Evolutionary conservation across 64 coral and sea anemone genomes (phyloP).

Genomic region (Pachyseris speciosa): DNA sequence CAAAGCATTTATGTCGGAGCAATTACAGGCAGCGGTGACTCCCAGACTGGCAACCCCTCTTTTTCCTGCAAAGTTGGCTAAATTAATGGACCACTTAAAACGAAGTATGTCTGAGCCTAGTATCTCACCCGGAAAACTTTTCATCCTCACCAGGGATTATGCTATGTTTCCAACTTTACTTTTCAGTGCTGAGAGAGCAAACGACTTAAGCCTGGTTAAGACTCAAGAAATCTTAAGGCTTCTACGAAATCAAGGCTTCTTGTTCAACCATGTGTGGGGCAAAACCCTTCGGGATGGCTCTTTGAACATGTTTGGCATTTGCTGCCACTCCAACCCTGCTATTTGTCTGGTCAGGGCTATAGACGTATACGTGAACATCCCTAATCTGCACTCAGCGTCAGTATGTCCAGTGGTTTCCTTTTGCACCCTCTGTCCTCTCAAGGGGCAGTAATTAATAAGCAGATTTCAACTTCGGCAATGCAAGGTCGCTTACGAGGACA

Average conservation of each 20-base stretch:
- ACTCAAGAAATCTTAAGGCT: slow-evolving; percentile 14
- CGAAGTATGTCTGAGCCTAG: background rate
- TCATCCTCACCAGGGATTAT: background rate
- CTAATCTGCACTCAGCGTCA: background rate
- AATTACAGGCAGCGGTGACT: slow-evolving; percentile 19
- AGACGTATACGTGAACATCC: background rate
- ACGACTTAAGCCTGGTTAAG: background rate
- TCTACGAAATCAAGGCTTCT: slow-evolving; percentile 17
- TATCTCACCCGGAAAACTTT: background rate
- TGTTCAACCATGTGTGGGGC: slow-evolving; percentile 31
- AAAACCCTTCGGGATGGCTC: slow-evolving; percentile 47
- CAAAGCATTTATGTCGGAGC: slow-evolving; percentile 23
- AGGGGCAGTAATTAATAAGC: background rate
- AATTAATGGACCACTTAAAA: background rate
- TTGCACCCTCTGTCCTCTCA: background rate
- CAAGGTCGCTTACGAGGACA: background rate
- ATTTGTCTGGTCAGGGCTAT: slow-evolving; percentile 47
- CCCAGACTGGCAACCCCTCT: slow-evolving; percentile 30
- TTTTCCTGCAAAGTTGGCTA: slow-evolving; percentile 3
- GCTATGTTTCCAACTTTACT: slow-evolving; percentile 24
- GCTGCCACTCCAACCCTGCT: slow-evolving; percentile 10
- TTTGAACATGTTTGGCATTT: slow-evolving; percentile 43
- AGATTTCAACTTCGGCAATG: background rate
- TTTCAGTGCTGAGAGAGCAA: slow-evolving; percentile 11
- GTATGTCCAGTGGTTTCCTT: background rate